Evolutionary conservation across 2,797 vertebrate species (phyloP).

Genomic region (Odontamblyopus lacepedii): DNA sequence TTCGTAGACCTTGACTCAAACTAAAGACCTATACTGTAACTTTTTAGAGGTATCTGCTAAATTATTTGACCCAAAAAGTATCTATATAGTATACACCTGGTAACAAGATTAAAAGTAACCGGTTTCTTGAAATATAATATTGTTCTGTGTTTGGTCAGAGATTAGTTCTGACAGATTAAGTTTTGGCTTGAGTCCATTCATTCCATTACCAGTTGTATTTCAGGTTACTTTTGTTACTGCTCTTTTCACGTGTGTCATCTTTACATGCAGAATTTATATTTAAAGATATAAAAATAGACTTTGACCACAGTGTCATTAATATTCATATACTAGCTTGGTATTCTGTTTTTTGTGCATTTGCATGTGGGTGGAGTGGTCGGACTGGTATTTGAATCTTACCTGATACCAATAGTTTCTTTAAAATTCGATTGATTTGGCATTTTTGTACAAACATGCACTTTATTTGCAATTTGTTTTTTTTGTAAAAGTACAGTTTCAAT

Average conservation of each 20-base stretch:
- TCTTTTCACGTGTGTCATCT: not conserved
- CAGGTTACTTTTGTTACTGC: not conserved
- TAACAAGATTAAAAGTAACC: not conserved
- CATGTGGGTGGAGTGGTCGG: constrained; percentile 32
- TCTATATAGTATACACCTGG: too few relatives aligned
- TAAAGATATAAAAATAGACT: constrained; percentile 28
- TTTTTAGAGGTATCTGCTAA: too few relatives aligned
- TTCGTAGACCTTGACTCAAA: not conserved
- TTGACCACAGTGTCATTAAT: constrained; percentile 1
- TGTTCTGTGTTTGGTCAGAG: not conserved
- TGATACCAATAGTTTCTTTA: not conserved
- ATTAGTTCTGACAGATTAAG: not conserved
- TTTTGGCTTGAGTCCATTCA: not conserved
- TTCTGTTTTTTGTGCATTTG: not conserved
- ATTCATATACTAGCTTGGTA: not conserved
- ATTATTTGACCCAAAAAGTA: not conserved
- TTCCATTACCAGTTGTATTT: not conserved
- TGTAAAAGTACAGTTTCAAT: not conserved
- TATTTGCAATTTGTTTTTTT: not conserved
- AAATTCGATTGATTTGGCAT: not conserved
- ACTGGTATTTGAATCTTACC: constrained; percentile 12
- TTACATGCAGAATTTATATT: not conserved
- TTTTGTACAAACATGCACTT: not conserved
- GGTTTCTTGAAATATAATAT: not conserved
- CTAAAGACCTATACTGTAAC: not conserved